Conservation (phyloP, 2,888 invertebrate genomes). For the Malthinus seriepunctatus region DNA sequence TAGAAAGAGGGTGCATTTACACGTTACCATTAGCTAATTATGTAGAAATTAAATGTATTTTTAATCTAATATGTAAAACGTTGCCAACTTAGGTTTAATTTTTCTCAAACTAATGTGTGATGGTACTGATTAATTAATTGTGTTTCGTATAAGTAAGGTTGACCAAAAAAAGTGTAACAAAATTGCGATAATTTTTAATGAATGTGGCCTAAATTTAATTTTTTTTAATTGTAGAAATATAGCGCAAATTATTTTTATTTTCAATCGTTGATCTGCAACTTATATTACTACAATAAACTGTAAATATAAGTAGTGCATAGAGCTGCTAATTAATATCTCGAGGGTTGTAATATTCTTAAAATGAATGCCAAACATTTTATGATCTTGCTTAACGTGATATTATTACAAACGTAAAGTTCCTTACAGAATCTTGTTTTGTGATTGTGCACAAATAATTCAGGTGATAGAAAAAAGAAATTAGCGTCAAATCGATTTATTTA, state of each 20-base stretch:
- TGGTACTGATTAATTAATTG: too few species aligned
- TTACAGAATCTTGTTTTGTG: too few species aligned
- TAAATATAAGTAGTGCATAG: slow-evolving; percentile 12
- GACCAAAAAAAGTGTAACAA: slow-evolving; percentile 10
- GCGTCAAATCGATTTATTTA: not conserved
- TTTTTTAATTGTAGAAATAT: too few species aligned
- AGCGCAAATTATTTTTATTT: not conserved
- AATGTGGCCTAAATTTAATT: not conserved
- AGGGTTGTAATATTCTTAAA: slow-evolving; percentile 14
- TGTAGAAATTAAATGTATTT: slow-evolving; percentile 19
- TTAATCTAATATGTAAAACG: slow-evolving; percentile 25
- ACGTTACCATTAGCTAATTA: slow-evolving; percentile 17
- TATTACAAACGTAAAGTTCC: slow-evolving; percentile 6
- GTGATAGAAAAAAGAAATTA: too few species aligned
- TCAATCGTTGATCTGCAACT: too few species aligned
- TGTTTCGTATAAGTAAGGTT: slow-evolving; percentile 12
- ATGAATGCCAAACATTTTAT: slow-evolving; percentile 21
- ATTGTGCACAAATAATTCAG: too few species aligned
- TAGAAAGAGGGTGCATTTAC: slow-evolving; percentile 25
- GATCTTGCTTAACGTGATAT: slow-evolving; percentile 17
- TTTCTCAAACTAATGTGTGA: slow-evolving; percentile 8
- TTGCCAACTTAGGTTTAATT: slow-evolving; percentile 27
- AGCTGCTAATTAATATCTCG: slow-evolving; percentile 10
- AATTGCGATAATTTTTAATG: not conserved
- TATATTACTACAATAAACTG: too few species aligned